Base-by-base conservation (phyloP, 2,888 invertebrate species). In the Brachypalpus laphriformis region DNA sequence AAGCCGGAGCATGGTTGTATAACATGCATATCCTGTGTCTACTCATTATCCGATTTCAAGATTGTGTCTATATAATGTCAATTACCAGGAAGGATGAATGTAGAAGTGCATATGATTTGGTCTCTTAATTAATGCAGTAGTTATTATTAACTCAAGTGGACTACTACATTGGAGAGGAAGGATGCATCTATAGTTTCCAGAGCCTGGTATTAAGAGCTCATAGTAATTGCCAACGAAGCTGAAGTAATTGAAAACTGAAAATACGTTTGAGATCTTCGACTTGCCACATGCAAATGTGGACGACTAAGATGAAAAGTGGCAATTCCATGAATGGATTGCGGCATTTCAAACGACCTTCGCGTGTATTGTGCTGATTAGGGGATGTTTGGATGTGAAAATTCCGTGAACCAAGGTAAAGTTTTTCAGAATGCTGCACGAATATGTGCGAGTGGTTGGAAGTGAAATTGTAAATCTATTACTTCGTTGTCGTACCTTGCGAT, bases 121-220 rank as follows among this genome's bases (percentile, higher is more conserved):
- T 14, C 25, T 28, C 71, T 45, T 71, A 71, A 82, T 82, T 82
- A 76, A 71, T 82, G 65, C 51, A 59, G 59, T 51, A 76, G 71
- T 82, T 76, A 75, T 65, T 71, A 18, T n/a, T n/a, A n/a, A n/a
- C 8, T 34, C 6, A 34, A 6, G 6, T 11, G 8, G 1, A 34
- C 34, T 11, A 11, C 37, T 40, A 14, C 40, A 40, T 9, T 25
- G 56, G 6, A 40, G n/a, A 14, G 47, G 18, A 78, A 57, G 28
- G 63, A 78, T 71, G 57, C 63, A 71, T 18, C 40, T 47, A 28
- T 54, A 45, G 16, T 66, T 80, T 51, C 66, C 51, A 18, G 57
- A 80, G 72, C 59, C 57, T 49, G 51, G 34, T 66, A 80, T 80
- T 80, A 80, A 42, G 37, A 42, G 49, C 56, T 72, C 47, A 51